Evolutionary conservation across 2,797 vertebrate species (phyloP).

Genomic region (Podarcis siculus): DNA sequence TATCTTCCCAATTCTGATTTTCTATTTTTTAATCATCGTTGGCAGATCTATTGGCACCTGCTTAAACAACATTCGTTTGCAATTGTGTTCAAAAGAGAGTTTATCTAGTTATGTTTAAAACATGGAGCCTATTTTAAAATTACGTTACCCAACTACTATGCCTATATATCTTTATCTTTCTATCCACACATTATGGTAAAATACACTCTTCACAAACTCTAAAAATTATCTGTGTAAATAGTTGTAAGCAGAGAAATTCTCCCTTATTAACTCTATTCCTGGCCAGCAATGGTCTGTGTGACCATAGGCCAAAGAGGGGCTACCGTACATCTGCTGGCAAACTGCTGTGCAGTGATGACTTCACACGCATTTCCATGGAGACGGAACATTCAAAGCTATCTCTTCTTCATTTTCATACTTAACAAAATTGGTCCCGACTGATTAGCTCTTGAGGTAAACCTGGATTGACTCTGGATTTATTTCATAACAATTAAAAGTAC

Average conservation of each 20-base stretch:
- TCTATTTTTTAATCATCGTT: not conserved
- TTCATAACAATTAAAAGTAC: not conserved
- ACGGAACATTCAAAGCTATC: not conserved
- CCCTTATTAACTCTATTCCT: not conserved
- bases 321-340: not conserved
- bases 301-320: not conserved
- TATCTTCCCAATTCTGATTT: not conserved
- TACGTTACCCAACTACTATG: not conserved
- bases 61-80: not conserved
- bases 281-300: not conserved
- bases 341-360: not conserved
- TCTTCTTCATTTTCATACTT: not conserved
- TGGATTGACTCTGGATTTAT: not conserved
- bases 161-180: not conserved
- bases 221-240: not conserved
- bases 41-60: not conserved
- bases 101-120: not conserved
- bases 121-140: not conserved
- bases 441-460: not conserved
- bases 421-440: not conserved
- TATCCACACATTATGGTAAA: not conserved
- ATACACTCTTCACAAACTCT: not conserved
- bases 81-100: not conserved
- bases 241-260: not conserved
- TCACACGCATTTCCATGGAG: not conserved